Base-by-base conservation (phyloP, 2,113 vertebrate species). In the Microtus montanus region DNA sequence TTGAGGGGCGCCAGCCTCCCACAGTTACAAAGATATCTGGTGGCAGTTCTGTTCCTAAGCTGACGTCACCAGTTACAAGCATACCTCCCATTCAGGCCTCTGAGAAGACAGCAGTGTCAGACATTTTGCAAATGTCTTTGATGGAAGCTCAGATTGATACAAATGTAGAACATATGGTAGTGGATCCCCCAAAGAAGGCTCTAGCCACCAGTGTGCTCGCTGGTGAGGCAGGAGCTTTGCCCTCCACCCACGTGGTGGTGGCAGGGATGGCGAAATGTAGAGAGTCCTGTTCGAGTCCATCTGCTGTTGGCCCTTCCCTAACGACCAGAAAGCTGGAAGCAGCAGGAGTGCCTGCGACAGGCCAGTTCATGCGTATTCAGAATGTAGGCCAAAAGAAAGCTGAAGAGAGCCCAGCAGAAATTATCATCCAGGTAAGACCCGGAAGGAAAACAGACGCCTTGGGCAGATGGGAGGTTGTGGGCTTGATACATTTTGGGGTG, bases 111-210 rank as follows among this genome's bases (percentile, higher is more conserved):
- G 98, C 99, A 0, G 99, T 99, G 97, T 99, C 99, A 7, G 99
- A 99, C 98, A 99, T 99, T 98, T 98, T 99, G 98, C 99, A 99
- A 98, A 99, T 99, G 98, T 99, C 99, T 98, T 98, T 99, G 99
- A 99, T 99, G 99, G 99, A 99, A 98, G 99, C 99, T 63, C 99
- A 99, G 98, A 99, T 99, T 93, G 99, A 99, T 95, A 98, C 99
- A 17, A 98, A 99, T 96, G 95, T 98, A 5, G 99, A 99, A 97
- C 98, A 98, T 91, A 98, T 99, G 97, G 80, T 99, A 98, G 99
- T 98, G 98, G 99, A 99, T 88, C 98, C 99, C 41, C 99, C 99
- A 97, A 98, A 98, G 84, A 99, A 99, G 98, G 98, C 98, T 91
- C 95, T 98, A 83, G 96, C 99, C 77, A 98, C 98, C 92, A 98